phyloP scores from a whole-genome alignment of 2,797 vertebrate species.

The Pseudochirops corinnae region DNA sequence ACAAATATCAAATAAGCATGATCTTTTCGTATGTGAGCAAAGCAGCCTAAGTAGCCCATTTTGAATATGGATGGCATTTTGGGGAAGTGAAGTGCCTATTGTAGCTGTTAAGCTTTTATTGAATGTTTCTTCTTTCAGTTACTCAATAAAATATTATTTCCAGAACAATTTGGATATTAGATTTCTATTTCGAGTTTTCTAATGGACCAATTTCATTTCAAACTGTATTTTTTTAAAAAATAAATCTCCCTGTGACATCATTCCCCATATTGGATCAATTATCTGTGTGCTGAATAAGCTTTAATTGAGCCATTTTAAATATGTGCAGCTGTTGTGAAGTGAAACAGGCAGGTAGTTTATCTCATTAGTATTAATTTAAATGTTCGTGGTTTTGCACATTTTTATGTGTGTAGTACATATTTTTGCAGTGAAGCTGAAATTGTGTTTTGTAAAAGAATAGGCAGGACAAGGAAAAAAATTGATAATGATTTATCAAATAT shows the following conservation, averaged over 20 bases:
- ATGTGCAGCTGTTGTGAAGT: constrained; percentile 79
- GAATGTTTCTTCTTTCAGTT: constrained; percentile 73
- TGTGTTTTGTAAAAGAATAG: constrained; percentile 40
- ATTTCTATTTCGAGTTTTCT: constrained; percentile 77
- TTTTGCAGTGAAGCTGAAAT: constrained; percentile 76
- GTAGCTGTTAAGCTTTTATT: constrained; percentile 65
- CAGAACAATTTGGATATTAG: constrained; percentile 71
- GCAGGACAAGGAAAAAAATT: constrained; percentile 41
- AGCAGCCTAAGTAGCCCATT: constrained; percentile 61
- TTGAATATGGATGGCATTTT: constrained; percentile 61
- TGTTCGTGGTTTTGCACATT: constrained; percentile 80
- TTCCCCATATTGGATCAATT: constrained; percentile 82
- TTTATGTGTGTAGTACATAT: constrained; percentile 76
- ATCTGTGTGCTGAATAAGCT: constrained; percentile 83
- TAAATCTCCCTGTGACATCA: constrained; percentile 78
- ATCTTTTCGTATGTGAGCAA: constrained; percentile 60
- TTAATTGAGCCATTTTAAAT: constrained; percentile 85
- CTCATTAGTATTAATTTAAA: constrained; percentile 84
- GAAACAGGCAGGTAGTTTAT: constrained; percentile 82
- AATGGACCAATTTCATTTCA: constrained; percentile 77
- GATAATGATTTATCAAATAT: constrained; percentile 38
- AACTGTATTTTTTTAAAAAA: constrained; percentile 75
- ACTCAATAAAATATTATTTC: constrained; percentile 77
- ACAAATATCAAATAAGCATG: constrained; percentile 20
- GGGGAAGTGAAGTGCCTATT: constrained; percentile 66